Conservation (phyloP, 2,113 vertebrate genomes). For the Dicerorhinus sumatrensis region DNA sequence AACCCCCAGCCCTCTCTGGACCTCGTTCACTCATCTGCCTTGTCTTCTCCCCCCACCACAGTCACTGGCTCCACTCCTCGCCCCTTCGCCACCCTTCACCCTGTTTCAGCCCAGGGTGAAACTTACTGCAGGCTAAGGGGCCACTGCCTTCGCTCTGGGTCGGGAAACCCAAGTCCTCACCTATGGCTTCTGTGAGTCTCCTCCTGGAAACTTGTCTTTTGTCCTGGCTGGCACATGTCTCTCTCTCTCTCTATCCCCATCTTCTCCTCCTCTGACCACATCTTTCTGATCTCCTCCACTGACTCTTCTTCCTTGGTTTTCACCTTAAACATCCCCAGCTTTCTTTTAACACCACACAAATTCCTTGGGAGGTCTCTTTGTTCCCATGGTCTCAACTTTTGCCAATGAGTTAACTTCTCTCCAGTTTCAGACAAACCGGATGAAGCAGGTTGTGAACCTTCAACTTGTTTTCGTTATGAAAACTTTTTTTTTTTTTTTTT, state of each 20-base stretch:
- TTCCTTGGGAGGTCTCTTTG: background rate
- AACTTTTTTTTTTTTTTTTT: background rate
- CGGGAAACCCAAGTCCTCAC: background rate
- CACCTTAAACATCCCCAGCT: background rate
- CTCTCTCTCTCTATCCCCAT: accelerated
- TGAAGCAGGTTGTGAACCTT: background rate
- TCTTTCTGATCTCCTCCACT: background rate
- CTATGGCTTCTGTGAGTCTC: background rate
- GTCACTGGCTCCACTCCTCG: background rate
- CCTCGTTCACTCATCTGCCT: background rate
- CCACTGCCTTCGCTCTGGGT: background rate
- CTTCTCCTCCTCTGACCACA: background rate
- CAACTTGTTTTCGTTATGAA: background rate
- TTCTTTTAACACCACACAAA: background rate
- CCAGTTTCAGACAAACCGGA: background rate
- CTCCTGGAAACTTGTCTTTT: background rate
- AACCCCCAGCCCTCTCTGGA: background rate
- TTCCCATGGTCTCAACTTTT: background rate
- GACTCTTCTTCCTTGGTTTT: background rate
- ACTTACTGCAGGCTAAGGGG: background rate
- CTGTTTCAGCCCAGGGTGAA: background rate
- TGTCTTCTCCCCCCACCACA: too few relatives aligned
- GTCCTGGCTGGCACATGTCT: background rate
- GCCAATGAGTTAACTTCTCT: background rate
- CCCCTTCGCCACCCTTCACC: background rate